A percentile compares a stretch with the other conserved stretches of the same genome.
phyloP scores from a whole-genome alignment of 1,140 invertebrate species.

The Gonatopus flavifemur region DNA sequence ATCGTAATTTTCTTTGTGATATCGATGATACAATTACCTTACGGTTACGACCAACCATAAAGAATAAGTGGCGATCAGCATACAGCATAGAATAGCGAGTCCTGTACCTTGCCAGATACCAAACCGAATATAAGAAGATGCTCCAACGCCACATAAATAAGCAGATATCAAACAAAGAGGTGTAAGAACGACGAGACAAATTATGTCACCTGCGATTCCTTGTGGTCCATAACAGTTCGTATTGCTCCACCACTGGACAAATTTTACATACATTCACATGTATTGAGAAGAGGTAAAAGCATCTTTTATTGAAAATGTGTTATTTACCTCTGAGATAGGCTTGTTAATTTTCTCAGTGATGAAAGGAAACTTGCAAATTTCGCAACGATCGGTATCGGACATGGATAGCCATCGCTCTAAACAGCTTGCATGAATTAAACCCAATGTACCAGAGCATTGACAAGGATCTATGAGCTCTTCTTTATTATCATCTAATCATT shows the following conservation, averaged over 20 bases:
- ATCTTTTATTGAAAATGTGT: too few relatives aligned
- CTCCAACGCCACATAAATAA: slow-evolving; percentile 60
- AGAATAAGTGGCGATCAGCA: slow-evolving; percentile 46
- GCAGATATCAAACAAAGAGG: slow-evolving; percentile 58
- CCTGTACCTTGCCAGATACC: slow-evolving; percentile 58
- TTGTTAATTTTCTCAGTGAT: slow-evolving; percentile 41
- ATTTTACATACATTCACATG: too few relatives aligned
- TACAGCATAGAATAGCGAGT: slow-evolving; percentile 47
- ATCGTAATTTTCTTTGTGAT: too few relatives aligned
- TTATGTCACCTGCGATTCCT: slow-evolving; percentile 55
- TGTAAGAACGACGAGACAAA: slow-evolving; percentile 60
- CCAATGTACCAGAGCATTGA: slow-evolving; percentile 61
- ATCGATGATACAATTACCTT: slow-evolving; percentile 45
- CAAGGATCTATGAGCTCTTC: slow-evolving; percentile 64
- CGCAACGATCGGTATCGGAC: slow-evolving; percentile 61
- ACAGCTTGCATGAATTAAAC: slow-evolving; percentile 60
- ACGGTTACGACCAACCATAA: slow-evolving; percentile 51
- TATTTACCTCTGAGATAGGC: slow-evolving; percentile 36
- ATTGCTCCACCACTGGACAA: slow-evolving; percentile 53
- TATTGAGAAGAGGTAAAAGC: too few relatives aligned
- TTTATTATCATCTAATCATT: slow-evolving; percentile 43
- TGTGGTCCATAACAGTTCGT: slow-evolving; percentile 43
- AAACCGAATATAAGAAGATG: slow-evolving; percentile 45
- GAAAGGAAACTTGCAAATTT: slow-evolving; percentile 63
- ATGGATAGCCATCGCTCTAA: slow-evolving; percentile 65